phyloP scores from a whole-genome alignment of 2,888 invertebrate genomes.

The Chymomyza procnemis region DNA sequence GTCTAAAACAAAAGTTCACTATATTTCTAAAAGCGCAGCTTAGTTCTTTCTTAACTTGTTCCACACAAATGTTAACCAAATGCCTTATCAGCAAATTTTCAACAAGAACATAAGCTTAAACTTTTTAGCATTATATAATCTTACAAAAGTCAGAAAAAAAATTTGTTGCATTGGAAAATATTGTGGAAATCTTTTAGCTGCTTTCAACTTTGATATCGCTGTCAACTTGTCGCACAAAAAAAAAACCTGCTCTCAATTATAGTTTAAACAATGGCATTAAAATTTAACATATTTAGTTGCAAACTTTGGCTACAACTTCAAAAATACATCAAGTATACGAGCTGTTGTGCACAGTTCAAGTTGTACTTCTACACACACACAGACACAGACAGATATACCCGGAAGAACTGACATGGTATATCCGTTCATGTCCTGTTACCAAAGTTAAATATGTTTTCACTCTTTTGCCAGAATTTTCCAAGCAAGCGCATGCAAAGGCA shows the following conservation, averaged over 20 bases:
- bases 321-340: conserved; percentile 30
- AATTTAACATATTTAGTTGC: conserved; percentile 16
- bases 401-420: background rate
- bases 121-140: background rate
- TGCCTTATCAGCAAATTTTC: background rate
- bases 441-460: conserved; percentile 23
- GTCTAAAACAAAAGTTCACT: conserved; percentile 42
- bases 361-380: background rate
- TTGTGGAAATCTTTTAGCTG: background rate
- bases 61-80: background rate
- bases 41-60: background rate
- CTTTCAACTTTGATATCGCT: background rate
- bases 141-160: background rate
- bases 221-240: background rate
- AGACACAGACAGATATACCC: background rate
- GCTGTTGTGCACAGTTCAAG: conserved; percentile 27
- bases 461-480: background rate
- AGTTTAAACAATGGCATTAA: conserved; percentile 29
- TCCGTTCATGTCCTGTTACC: conserved; percentile 18
- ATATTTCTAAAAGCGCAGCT: background rate
- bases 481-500: conserved; percentile 9
- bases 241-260: conserved; percentile 25
- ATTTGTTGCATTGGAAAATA: background rate
- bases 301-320: conserved; percentile 20
- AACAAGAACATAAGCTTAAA: background rate